Evolutionary conservation across 2,113 vertebrate species (phyloP).

Genomic region (Etheostoma spectabile): DNA sequence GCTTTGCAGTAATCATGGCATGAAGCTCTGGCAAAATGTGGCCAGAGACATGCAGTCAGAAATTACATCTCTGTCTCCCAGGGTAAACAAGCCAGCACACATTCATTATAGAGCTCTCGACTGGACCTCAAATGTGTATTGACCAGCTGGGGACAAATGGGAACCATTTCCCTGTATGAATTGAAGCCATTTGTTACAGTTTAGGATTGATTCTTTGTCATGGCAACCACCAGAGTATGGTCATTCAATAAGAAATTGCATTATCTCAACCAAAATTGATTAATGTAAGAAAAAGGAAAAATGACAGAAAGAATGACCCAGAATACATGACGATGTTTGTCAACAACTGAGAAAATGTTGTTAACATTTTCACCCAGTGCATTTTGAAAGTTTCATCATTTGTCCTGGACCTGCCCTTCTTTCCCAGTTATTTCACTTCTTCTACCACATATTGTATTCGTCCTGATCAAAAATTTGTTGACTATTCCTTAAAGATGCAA

Average conservation of each 20-base stretch:
- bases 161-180: constrained; percentile 76
- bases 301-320: constrained; percentile 56
- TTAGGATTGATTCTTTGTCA: constrained; percentile 82
- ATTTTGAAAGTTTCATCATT: constrained; percentile 18
- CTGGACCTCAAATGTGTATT: constrained; percentile 76
- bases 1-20: constrained; percentile 66
- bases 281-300: constrained; percentile 48
- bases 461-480: neutral
- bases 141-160: constrained; percentile 80
- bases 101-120: constrained; percentile 77
- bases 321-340: constrained; percentile 26
- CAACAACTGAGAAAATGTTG: neutral
- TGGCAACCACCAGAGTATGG: constrained; percentile 70
- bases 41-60: constrained; percentile 63
- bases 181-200: constrained; percentile 80
- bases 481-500: neutral
- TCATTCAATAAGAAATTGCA: constrained; percentile 68
- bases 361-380: constrained; percentile 21
- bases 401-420: neutral
- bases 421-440: constrained; percentile 8
- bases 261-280: constrained; percentile 76
- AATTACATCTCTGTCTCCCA: constrained; percentile 70
- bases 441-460: neutral
- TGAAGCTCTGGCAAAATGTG: constrained; percentile 60
- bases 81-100: constrained; percentile 78